Evolutionary conservation across 30 jellyfish, hydroid and myxozoan species (phyloP).

Genomic region (Sanderia malayensis): DNA sequence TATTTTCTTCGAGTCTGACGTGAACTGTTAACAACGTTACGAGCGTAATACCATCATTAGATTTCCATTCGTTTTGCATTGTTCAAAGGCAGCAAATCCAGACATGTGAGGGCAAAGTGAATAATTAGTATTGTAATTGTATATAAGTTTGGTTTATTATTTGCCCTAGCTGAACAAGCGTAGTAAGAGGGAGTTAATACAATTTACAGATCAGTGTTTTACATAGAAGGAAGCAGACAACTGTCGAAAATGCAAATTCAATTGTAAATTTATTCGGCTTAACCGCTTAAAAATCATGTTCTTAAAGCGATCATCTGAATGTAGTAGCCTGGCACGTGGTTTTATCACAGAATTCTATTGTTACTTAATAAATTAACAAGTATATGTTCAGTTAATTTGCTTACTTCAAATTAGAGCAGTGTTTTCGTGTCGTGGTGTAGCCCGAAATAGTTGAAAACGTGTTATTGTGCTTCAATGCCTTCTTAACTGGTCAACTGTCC

Average conservation of each 20-base stretch:
- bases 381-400: not conserved
- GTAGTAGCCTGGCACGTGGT: not conserved
- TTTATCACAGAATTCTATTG: not conserved
- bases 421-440: too few species aligned
- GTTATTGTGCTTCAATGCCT: too few species aligned
- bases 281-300: not conserved
- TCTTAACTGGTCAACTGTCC: too few species aligned
- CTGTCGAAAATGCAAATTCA: not conserved
- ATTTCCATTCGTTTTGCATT: constrained; percentile 24
- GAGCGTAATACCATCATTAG: constrained; percentile 22
- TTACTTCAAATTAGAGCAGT: too few species aligned
- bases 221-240: not conserved
- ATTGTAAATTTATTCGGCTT: not conserved
- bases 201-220: not conserved
- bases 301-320: constrained; percentile 3
- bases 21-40: constrained; percentile 29
- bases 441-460: too few species aligned
- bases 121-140: constrained; percentile 25
- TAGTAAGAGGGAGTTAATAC: not conserved
- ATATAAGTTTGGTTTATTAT: constrained; percentile 40
- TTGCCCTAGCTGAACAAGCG: constrained; percentile 1
- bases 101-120: constrained; percentile 43
- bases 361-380: not conserved
- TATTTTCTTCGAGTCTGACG: constrained; percentile 10
- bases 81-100: constrained; percentile 42